Base-by-base conservation (phyloP, 2,888 invertebrate species). In the Cremastinae sp. region DNA sequence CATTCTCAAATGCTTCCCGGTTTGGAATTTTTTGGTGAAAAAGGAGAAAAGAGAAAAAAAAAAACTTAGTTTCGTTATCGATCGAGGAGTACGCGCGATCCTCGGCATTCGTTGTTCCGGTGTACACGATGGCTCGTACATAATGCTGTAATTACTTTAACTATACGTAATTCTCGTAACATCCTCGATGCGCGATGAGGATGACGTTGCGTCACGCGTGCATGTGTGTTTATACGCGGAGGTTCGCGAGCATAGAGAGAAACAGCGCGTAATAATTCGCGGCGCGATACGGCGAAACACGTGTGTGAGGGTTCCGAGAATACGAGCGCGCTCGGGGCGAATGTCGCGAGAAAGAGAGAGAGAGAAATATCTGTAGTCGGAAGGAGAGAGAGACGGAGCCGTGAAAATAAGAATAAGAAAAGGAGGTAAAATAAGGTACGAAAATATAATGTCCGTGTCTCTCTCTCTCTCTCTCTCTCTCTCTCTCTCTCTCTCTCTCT, bases 371-470 rank as follows among this genome's bases (percentile, higher is more conserved):
- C n/a, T n/a, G n/a, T n/a, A n/a, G n/a, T n/a, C n/a, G n/a, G n/a
- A n/a, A n/a, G 16, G 56, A 18, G 34, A 16, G 61, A 14, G 28
- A 49, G n/a, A 20, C 53, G 53, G 43, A 62, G 18, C 14, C 10
- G 47, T 2, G 10, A 36, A 47, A 45, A 12, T 18, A 62, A 38
- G 14, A 38, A 45, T 36, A 54, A 47, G 10, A 62, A 65, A 56
- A 41, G 10, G 14, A 49, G 34, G 16, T 54, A n/a, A 7, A 34
- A 49, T 9, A 64, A 20, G 34, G 36, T 47, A 54, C 54, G 61
- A 45, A 56, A 58, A 68, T 72, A 62, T 73, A 64, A 68, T 54
- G 20, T 65, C 54, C 49, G 54, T 9, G 28, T 62, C 49, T 47
- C 16, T 18, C 22, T n/a, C n/a, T n/a, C n/a, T n/a, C n/a, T n/a